Evolutionary conservation across 2,888 invertebrate genomes (phyloP).

Genomic region (Tinea trinotella): DNA sequence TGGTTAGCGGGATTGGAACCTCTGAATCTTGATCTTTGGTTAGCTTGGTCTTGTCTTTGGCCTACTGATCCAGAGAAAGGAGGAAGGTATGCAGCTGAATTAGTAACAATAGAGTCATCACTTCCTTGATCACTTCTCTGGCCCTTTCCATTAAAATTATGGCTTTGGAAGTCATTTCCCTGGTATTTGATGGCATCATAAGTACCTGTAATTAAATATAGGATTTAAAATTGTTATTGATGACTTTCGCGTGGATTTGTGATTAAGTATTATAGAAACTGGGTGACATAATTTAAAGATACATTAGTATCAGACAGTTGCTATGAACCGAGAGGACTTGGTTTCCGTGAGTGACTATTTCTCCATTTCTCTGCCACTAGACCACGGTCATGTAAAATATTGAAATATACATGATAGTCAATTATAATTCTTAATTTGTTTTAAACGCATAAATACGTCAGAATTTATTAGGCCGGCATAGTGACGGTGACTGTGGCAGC

Average conservation of each 20-base stretch:
- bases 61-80: constrained; percentile 27
- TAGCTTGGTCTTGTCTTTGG: constrained; percentile 19
- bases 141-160: neutral
- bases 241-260: neutral
- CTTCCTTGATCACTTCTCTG: neutral
- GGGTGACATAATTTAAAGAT: no score
- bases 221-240: constrained; percentile 9
- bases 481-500: no score
- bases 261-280: no score
- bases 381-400: no score
- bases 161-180: constrained; percentile 7
- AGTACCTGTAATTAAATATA: constrained; percentile 35
- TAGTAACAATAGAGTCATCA: constrained; percentile 38
- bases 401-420: no score
- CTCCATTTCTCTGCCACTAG: no score
- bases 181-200: constrained; percentile 50
- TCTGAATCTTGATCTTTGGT: neutral
- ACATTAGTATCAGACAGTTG: no score
- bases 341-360: no score
- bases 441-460: no score
- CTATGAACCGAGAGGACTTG: no score
- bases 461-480: no score
- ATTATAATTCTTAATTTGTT: no score
- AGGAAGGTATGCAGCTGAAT: constrained; percentile 45
- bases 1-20: constrained; percentile 9